Base-by-base conservation (phyloP, 2,113 vertebrate genomes). In the Macaca nemestrina region DNA sequence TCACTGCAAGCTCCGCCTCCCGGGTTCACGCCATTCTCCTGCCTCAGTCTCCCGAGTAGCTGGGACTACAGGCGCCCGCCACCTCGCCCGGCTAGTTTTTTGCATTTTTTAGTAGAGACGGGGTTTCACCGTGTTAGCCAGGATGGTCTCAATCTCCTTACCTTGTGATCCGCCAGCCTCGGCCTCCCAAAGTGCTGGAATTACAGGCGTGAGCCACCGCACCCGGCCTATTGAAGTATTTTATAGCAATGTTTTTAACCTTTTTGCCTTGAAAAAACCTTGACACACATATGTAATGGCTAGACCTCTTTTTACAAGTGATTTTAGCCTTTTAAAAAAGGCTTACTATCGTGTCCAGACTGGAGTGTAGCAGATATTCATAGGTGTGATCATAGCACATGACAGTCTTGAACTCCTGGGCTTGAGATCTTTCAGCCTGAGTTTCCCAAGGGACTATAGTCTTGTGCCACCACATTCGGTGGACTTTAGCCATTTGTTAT, bases 81-180 rank as follows among this genome's bases (percentile, higher is more conserved):
- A 50, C 48, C 48, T 3, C 13, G 12, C 48, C 48, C 0, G 48
- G 48, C 48, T 50, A 50, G 0, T 50, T 14, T 48, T 14, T 50
- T 50, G 48, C 3, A 50, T 1, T 50, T 48, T 50, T 50, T 50
- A 14, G 48, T 14, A 14, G 48, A 50, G 48, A 50, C 0, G 48
- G 48, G 48, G 48, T 50, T 50, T 50, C 48, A 50, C 48, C 0
- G 0, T 50, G 48, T 50, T 50, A 50, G 3, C 48, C 48, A 50
- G 48, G 12, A 50, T 50, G 48, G 48, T 50, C 48, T 50, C 0
- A 0, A 50, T 50, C 48, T 50, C 48, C 48, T 50, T 12, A 50
- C 48, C 48, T 14, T 3, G 48, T 50, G 12, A 50, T 50, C 12
- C 0, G 0, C 48, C 48, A 0, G 0, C 12, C 48, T 50, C 0